These are phyloP conservation scores for Leucopternis melanops DNA, from an alignment of 2,113 vertebrate species.

Conservation along the genomic window DNA sequence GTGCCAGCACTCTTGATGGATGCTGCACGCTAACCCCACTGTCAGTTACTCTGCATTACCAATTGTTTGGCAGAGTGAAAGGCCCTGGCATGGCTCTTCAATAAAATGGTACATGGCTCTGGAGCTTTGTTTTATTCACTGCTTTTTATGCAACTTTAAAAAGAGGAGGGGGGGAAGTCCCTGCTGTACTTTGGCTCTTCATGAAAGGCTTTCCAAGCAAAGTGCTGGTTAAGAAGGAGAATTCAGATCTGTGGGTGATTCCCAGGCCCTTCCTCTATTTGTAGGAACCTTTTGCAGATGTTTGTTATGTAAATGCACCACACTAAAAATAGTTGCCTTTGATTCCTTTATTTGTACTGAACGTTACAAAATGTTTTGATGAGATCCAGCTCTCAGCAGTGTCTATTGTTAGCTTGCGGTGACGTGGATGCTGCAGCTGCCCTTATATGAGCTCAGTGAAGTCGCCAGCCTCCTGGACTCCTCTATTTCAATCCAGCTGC, in stretches of 20 bases:
- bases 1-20: background rate
- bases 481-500: slow-evolving; percentile 38
- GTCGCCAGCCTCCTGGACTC: slow-evolving; percentile 45
- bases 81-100: background rate
- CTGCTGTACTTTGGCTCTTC: background rate
- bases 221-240: background rate
- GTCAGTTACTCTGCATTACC: background rate
- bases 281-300: slow-evolving; percentile 43
- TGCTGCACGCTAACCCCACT: background rate
- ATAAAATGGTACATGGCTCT: background rate
- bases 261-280: slow-evolving; percentile 57
- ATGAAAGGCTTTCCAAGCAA: background rate
- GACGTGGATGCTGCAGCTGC: slow-evolving; percentile 60
- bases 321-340: slow-evolving; percentile 71
- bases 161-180: background rate
- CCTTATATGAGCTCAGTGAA: slow-evolving; percentile 53
- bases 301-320: slow-evolving; percentile 61
- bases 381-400: slow-evolving; percentile 44
- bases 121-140: background rate
- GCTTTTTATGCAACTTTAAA: background rate
- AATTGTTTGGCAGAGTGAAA: background rate
- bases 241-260: slow-evolving; percentile 41
- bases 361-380: slow-evolving; percentile 62
- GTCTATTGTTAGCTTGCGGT: slow-evolving; percentile 51
- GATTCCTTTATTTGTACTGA: slow-evolving; percentile 54